phyloP scores from a whole-genome alignment of 2,113 vertebrate genomes.

The Prunella fulvescens region DNA sequence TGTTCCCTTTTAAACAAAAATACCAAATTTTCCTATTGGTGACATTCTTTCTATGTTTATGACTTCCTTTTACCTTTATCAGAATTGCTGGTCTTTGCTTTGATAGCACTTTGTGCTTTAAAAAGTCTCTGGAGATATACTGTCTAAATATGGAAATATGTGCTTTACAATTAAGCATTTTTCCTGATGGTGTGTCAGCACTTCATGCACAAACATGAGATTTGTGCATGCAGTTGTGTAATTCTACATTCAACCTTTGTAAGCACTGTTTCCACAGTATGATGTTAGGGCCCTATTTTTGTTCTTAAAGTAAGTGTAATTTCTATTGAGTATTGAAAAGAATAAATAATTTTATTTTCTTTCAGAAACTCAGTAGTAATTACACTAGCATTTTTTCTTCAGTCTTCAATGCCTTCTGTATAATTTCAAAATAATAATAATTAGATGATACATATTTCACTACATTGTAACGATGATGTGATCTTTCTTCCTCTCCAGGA shows the following conservation, averaged over 20 bases:
- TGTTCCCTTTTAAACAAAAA: neutral
- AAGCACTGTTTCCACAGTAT: neutral
- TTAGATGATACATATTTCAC: neutral
- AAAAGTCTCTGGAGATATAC: neutral
- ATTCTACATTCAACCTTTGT: neutral
- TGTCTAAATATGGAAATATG: neutral
- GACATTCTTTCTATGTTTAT: neutral
- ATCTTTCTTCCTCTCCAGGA: slow-evolving; percentile 72
- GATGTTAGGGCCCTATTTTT: neutral
- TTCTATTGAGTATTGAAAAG: neutral
- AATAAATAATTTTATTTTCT: neutral
- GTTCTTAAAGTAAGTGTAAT: neutral
- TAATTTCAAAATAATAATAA: neutral
- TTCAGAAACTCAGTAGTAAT: neutral
- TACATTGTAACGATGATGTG: neutral
- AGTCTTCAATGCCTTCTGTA: neutral
- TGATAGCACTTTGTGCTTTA: neutral
- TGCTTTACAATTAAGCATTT: neutral
- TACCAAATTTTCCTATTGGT: neutral
- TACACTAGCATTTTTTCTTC: neutral
- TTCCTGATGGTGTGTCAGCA: neutral
- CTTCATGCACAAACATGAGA: neutral
- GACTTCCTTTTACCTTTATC: neutral
- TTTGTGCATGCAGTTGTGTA: neutral
- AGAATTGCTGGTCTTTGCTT: neutral